Evolutionary conservation across 2,888 invertebrate species (phyloP).

Genomic region (Gisinianus flammeolus): DNA sequence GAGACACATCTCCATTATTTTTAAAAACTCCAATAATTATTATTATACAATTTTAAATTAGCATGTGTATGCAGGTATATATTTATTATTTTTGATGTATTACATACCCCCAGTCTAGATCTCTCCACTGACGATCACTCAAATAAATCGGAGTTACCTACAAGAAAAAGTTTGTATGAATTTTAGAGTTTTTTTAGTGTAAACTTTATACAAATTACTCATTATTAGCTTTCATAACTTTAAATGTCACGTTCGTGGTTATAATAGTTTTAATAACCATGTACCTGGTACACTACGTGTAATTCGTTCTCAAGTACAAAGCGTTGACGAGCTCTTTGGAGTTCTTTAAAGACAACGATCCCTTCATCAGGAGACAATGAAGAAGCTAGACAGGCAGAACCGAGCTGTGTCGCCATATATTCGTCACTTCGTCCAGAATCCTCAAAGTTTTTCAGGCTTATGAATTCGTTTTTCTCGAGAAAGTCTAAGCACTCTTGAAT

Average conservation of each 20-base stretch:
- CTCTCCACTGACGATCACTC: slow-evolving; percentile 76
- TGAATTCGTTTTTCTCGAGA: slow-evolving; percentile 80
- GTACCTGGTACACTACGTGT: slow-evolving; percentile 93
- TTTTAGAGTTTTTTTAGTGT: neutral
- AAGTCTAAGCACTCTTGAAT: slow-evolving; percentile 69
- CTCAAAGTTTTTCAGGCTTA: slow-evolving; percentile 62
- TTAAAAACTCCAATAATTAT: too few relatives aligned
- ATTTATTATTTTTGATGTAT: slow-evolving; percentile 55
- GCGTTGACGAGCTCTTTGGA: slow-evolving; percentile 86
- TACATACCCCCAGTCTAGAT: slow-evolving; percentile 81
- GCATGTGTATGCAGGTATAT: neutral
- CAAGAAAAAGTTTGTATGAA: slow-evolving; percentile 5
- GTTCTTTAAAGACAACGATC: slow-evolving; percentile 82
- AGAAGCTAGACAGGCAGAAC: slow-evolving; percentile 89
- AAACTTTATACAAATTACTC: too few relatives aligned
- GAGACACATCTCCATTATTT: too few relatives aligned
- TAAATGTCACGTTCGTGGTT: too few relatives aligned
- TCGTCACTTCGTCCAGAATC: slow-evolving; percentile 54
- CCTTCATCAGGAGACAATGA: slow-evolving; percentile 96
- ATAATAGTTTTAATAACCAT: too few relatives aligned
- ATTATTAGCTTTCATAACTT: too few relatives aligned
- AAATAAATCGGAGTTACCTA: slow-evolving; percentile 86
- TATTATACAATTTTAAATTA: too few relatives aligned
- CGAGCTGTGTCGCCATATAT: slow-evolving; percentile 82
- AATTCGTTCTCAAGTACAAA: slow-evolving; percentile 93